Conservation (phyloP, 2,797 vertebrate species). For the Percopsis omiscomaycus region DNA sequence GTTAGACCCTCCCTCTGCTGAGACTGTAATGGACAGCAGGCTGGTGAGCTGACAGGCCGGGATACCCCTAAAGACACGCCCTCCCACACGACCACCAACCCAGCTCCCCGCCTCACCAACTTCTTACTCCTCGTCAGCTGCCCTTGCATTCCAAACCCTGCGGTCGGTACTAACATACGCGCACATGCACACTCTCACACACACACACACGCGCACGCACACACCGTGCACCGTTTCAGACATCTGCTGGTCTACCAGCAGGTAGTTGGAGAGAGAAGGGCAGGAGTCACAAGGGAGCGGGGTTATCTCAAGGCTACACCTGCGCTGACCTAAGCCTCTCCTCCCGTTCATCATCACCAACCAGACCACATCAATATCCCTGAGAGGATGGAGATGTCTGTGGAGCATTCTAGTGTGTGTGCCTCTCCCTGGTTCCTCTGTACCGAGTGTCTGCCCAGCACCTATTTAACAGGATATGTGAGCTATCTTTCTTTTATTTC, state of each 20-base stretch:
- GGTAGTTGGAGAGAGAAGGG: constrained; percentile 70
- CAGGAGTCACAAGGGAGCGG: constrained; percentile 62
- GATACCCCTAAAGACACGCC: constrained; percentile 49
- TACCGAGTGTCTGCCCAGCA: no score
- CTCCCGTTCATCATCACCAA: constrained; percentile 9
- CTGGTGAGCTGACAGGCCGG: constrained; percentile 34
- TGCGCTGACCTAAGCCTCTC: constrained; percentile 36
- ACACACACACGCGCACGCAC: constrained; percentile 7
- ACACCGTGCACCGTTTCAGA: constrained; percentile 53
- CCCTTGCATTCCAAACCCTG: constrained; percentile 62
- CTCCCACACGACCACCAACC: constrained; percentile 50
- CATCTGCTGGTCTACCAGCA: constrained; percentile 73
- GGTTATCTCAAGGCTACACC: constrained; percentile 72
- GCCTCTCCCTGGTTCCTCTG: background rate
- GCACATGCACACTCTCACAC: background rate
- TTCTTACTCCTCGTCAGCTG: constrained; percentile 50
- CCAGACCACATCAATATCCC: no score
- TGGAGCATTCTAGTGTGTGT: background rate
- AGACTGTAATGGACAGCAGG: constrained; percentile 45
- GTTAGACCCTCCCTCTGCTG: constrained; percentile 35
- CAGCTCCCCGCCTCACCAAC: constrained; percentile 16
- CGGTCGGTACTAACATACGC: constrained; percentile 43
- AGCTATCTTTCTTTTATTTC: no score
- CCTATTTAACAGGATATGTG: background rate
- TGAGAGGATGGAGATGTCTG: background rate